phyloP scores from a whole-genome alignment of 2,888 invertebrate species.

The Dimorphilus gyrociliatus region DNA sequence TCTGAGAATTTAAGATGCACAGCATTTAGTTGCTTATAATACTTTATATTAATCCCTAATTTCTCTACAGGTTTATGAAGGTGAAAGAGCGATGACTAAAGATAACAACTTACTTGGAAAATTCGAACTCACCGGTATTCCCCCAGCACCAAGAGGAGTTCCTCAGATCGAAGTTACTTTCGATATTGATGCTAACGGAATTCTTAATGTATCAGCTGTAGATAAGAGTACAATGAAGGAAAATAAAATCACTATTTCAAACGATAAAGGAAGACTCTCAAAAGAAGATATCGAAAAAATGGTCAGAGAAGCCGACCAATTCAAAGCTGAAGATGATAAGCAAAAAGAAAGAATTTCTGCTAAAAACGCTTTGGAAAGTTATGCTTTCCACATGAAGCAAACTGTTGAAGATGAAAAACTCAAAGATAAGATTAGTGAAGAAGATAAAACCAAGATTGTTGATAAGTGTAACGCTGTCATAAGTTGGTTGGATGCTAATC shows the following conservation, averaged over 20 bases:
- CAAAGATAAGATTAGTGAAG: constrained; percentile 69
- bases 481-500: constrained; percentile 16
- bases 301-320: constrained; percentile 79
- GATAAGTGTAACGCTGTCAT: constrained; percentile 65
- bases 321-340: constrained; percentile 51
- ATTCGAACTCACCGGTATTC: constrained; percentile 89
- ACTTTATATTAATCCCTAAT: no score
- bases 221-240: constrained; percentile 54
- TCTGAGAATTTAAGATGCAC: no score
- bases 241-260: constrained; percentile 47
- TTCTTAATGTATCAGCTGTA: constrained; percentile 77
- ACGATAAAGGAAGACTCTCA: constrained; percentile 65
- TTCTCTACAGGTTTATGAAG: constrained; percentile 30
- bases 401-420: constrained; percentile 75
- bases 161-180: constrained; percentile 51
- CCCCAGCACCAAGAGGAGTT: constrained; percentile 76
- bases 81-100: constrained; percentile 38
- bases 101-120: constrained; percentile 65
- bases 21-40: no score
- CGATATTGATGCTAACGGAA: constrained; percentile 57
- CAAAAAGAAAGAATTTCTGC: constrained; percentile 49
- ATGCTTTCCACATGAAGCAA: constrained; percentile 83
- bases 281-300: constrained; percentile 85
- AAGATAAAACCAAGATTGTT: constrained; percentile 60
- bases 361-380: constrained; percentile 62